These are phyloP conservation scores for Heliothis peltigera DNA, from an alignment of 2,888 invertebrate species.

Conservation along the genomic window DNA sequence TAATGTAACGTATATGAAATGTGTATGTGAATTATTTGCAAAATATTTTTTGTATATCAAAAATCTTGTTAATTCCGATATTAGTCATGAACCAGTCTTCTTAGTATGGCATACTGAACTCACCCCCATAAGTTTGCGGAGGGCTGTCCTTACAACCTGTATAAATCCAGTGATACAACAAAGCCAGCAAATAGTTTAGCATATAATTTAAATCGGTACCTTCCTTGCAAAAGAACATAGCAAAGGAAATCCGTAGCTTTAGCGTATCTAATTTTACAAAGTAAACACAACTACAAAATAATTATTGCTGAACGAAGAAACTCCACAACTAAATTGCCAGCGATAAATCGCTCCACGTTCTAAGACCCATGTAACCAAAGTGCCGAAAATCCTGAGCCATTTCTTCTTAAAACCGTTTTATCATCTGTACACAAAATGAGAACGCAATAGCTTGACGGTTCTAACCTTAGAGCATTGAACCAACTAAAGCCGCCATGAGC, in stretches of 20 bases:
- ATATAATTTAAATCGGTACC: no score
- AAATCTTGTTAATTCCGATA: no score
- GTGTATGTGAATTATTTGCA: no score
- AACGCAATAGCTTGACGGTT: constrained; percentile 44
- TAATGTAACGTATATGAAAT: not conserved
- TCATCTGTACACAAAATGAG: constrained; percentile 56
- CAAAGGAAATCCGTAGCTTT: no score
- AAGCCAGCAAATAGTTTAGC: no score
- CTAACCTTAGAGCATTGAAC: constrained; percentile 11
- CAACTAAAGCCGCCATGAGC: no score
- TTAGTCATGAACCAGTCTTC: no score
- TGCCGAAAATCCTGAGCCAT: constrained; percentile 41
- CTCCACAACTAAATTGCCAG: constrained; percentile 6
- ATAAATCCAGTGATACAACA: no score
- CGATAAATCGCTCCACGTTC: constrained; percentile 40
- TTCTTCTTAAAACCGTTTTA: constrained; percentile 55
- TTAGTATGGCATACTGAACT: no score
- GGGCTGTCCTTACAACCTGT: no score
- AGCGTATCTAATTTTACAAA: not conserved
- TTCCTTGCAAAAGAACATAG: no score
- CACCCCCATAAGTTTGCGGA: no score
- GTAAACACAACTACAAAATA: constrained; percentile 12
- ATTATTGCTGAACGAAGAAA: constrained; percentile 7
- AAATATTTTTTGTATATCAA: not conserved
- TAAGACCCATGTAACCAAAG: constrained; percentile 47